Conservation (phyloP, 2,113 vertebrate species). For the Podocnemis expansa region DNA sequence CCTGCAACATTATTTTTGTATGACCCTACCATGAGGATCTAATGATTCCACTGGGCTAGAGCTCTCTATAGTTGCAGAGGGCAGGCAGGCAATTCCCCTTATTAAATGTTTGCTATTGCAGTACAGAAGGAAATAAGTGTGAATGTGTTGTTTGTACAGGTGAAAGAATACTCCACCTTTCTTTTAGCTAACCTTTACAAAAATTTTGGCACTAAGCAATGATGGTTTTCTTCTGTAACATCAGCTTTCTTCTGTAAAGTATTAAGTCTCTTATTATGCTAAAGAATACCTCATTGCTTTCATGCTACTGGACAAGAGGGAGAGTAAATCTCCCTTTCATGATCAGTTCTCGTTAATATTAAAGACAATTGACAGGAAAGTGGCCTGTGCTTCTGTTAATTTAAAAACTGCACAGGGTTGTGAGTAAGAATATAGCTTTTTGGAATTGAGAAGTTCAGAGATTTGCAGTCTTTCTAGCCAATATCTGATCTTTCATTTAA, state of each 20-base stretch:
- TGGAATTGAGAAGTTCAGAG: background rate
- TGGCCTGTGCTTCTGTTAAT: rapidly evolving
- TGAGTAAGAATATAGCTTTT: background rate
- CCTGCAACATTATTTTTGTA: background rate
- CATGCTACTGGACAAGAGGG: background rate
- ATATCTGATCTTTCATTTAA: background rate
- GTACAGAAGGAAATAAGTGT: background rate
- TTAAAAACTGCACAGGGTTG: background rate
- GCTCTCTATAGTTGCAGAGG: rapidly evolving
- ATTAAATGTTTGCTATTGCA: background rate
- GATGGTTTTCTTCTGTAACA: background rate
- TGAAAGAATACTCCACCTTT: background rate
- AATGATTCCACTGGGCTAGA: background rate
- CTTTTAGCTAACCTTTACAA: background rate
- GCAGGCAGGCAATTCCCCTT: background rate
- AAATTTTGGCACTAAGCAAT: background rate
- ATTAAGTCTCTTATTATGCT: background rate
- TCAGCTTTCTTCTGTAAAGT: background rate
- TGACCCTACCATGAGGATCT: background rate
- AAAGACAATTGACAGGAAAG: background rate
- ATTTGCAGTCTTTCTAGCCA: background rate
- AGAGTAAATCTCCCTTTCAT: background rate
- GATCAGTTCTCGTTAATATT: background rate
- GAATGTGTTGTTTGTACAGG: background rate
- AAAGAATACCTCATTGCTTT: background rate